A percentile compares a stretch with the other conserved stretches of the same genome.
Conservation (phyloP, 2,113 vertebrate genomes). For the Chaetodon auriga region DNA sequence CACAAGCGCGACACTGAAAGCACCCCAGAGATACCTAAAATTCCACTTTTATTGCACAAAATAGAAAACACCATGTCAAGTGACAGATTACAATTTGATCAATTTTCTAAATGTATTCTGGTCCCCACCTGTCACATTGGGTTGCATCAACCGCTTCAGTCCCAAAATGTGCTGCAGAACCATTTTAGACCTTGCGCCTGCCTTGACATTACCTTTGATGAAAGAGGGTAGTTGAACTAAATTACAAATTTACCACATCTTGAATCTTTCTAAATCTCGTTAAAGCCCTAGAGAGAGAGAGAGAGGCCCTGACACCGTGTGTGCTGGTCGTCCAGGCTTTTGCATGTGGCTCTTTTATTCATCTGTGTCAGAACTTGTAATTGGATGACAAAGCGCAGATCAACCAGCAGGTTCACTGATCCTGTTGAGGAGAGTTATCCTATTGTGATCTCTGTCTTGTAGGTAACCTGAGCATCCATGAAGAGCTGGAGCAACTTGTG, state of each 20-base stretch:
- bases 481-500: constrained; percentile 90
- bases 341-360: constrained; percentile 26
- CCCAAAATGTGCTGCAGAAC: constrained; percentile 44
- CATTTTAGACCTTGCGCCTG: constrained; percentile 25
- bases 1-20: constrained; percentile 7
- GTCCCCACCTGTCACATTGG: constrained; percentile 50
- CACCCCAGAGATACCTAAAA: constrained; percentile 19
- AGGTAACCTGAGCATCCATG: constrained; percentile 91
- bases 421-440: constrained; percentile 18
- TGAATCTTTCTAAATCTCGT: constrained; percentile 47
- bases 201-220: constrained; percentile 36
- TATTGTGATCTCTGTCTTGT: constrained; percentile 51
- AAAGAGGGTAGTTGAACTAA: constrained; percentile 46
- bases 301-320: constrained; percentile 3
- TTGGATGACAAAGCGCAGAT: constrained; percentile 26
- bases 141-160: constrained; percentile 46
- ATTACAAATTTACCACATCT: constrained; percentile 50
- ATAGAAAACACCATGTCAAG: constrained; percentile 52
- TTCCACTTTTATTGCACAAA: constrained; percentile 48
- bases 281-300: constrained; percentile 7
- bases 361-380: constrained; percentile 50
- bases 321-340: constrained; percentile 12
- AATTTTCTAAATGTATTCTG: constrained; percentile 69
- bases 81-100: constrained; percentile 58
- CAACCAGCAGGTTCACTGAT: constrained; percentile 20